Base-by-base conservation (phyloP, 2,797 vertebrate species). In the Micromesistius poutassou region DNA sequence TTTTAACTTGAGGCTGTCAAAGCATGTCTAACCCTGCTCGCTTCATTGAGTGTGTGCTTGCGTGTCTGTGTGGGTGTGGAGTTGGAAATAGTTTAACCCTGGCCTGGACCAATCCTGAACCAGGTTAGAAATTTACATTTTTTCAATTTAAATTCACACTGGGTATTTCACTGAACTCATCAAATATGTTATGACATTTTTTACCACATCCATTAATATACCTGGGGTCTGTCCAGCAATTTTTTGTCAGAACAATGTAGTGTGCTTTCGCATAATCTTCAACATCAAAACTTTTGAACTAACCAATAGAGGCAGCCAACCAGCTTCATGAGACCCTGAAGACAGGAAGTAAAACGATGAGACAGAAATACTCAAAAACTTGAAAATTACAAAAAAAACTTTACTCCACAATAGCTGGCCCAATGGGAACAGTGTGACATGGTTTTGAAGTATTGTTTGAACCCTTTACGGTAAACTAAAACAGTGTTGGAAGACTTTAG, bases 11-110 rank as follows among this genome's bases (percentile, higher is more conserved):
- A 42, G 10, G 40, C 40, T 13, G 14, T 14, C 40, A 38, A 9
- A 38, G 6, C 36, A 9, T 38, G 9, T 38, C 36, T 38, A 38
- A 38, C 81, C 85, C 74, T 82, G 83, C 68, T 77, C 82, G 81
- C n/a, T 77, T 79, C 81, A 19, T 22, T n/a, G 42, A 16, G 40
- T 81, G 71, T 90, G 82, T 89, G 80, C 9, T 42, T 83, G 77
- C 82, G 22, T 62, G 4, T 62, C 22, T 62, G 4, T 50, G 46
- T 7, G 33, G 5, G 46, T 46, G 42, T 38, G 36, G 14, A 46
- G 42, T 46, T 13, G 14, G 42, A 4, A 3, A 3, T 2, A 46
- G 16, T 13, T n/a, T 0, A 12, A 68, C 62, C 62, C 62, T 28
- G 62, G 9, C n/a, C 62, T 28, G 25, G 12, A 68, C 14, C 25